phyloP scores from a whole-genome alignment of 2,888 invertebrate genomes.

The Ditylenchus weischeri region DNA sequence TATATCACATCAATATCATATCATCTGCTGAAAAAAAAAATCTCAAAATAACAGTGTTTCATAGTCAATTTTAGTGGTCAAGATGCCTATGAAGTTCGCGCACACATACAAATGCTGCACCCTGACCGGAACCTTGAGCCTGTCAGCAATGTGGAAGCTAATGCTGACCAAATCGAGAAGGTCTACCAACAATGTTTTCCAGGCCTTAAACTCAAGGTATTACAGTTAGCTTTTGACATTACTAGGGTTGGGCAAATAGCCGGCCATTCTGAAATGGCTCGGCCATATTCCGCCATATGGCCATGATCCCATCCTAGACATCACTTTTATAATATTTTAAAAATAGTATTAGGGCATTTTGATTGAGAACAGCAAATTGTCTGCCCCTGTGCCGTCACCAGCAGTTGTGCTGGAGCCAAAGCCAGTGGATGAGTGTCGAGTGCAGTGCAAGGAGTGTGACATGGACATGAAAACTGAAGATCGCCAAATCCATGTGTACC shows the following conservation, averaged over 20 bases:
- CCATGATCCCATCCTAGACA: too few species aligned
- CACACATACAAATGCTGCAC: slow-evolving; percentile 37
- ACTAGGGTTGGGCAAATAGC: too few species aligned
- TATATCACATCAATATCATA: too few species aligned
- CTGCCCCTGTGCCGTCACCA: too few species aligned
- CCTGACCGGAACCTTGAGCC: slow-evolving; percentile 29
- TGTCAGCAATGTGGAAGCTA: slow-evolving; percentile 37
- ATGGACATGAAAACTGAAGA: slow-evolving; percentile 47
- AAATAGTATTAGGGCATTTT: too few species aligned
- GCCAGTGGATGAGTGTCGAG: slow-evolving; percentile 21
- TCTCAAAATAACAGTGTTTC: too few species aligned
- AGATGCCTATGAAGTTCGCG: slow-evolving; percentile 39
- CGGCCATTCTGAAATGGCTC: too few species aligned
- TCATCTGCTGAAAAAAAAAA: too few species aligned
- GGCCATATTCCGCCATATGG: too few species aligned
- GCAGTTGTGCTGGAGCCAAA: slow-evolving; percentile 17
- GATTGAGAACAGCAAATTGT: too few species aligned
- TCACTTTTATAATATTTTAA: too few species aligned
- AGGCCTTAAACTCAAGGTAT: slow-evolving; percentile 38
- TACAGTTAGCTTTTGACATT: background rate
- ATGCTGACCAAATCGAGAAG: slow-evolving; percentile 37
- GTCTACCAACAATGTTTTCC: slow-evolving; percentile 43
- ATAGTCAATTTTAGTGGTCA: slow-evolving; percentile 16
- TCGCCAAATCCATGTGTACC: slow-evolving; percentile 46
- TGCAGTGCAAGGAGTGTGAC: slow-evolving; percentile 39